Evolutionary conservation across 2,888 invertebrate genomes (phyloP).

Genomic region (Notodonta dromedarius): DNA sequence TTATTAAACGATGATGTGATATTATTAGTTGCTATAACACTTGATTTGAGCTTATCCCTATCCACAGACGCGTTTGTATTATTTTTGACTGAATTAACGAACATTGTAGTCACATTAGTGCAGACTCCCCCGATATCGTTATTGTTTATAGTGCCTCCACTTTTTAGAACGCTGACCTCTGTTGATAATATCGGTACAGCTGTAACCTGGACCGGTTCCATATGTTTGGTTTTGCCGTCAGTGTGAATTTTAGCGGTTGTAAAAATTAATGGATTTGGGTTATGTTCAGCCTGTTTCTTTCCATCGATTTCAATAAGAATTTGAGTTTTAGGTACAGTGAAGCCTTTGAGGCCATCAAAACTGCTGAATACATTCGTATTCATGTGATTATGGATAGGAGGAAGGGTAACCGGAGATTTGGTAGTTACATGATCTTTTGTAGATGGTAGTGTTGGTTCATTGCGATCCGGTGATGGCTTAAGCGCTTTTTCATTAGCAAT

Average conservation of each 20-base stretch:
- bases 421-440: constrained; percentile 42
- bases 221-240: constrained; percentile 63
- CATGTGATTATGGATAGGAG: constrained; percentile 64
- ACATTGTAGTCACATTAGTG: constrained; percentile 6
- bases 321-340: constrained; percentile 54
- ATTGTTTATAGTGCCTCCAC: constrained; percentile 29
- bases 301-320: constrained; percentile 68
- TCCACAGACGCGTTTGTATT: not conserved
- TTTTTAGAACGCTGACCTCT: constrained; percentile 59
- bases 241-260: constrained; percentile 79
- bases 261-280: constrained; percentile 69
- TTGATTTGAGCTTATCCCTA: not conserved
- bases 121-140: constrained; percentile 14
- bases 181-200: constrained; percentile 70
- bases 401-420: constrained; percentile 33
- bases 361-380: constrained; percentile 63
- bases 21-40: constrained; percentile 5
- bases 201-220: constrained; percentile 72
- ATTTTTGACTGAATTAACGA: constrained; percentile 3
- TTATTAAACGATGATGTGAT: constrained; percentile 13
- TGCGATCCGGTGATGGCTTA: constrained; percentile 32
- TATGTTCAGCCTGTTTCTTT: constrained; percentile 52
- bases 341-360: constrained; percentile 43
- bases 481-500: constrained; percentile 43
- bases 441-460: constrained; percentile 38